Percentiles rank a stretch among this genome's conserved stretches.
These are phyloP conservation scores for Hirtodrosophila trivittata DNA, from an alignment of 2,888 invertebrate species.

Conservation along the genomic window DNA sequence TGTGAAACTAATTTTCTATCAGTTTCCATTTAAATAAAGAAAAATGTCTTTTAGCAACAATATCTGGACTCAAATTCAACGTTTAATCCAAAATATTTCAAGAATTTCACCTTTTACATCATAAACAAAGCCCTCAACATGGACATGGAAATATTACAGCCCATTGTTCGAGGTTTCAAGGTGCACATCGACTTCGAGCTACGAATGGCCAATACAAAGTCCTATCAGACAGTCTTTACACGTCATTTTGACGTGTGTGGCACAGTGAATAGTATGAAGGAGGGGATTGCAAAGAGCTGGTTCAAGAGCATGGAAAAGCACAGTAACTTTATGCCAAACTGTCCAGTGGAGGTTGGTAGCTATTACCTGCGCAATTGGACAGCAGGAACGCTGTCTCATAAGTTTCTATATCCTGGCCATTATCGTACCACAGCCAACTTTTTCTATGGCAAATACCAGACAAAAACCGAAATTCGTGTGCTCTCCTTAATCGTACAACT, in stretches of 20 bases:
- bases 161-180: constrained; percentile 51
- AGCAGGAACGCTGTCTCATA: constrained; percentile 43
- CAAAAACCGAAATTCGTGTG: constrained; percentile 33
- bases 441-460: constrained; percentile 43
- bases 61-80: constrained; percentile 25
- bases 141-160: constrained; percentile 44
- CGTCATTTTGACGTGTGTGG: constrained; percentile 52
- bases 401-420: constrained; percentile 50
- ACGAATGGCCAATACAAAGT: constrained; percentile 57
- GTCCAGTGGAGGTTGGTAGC: constrained; percentile 57
- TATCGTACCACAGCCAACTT: constrained; percentile 32
- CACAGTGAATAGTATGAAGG: constrained; percentile 45
- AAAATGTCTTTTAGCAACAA: too few species aligned
- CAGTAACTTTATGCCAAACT: constrained; percentile 66
- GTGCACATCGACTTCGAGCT: constrained; percentile 52
- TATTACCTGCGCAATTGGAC: constrained; percentile 65
- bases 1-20: too few species aligned
- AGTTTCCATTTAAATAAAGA: too few species aligned
- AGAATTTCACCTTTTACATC: constrained; percentile 39
- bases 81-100: constrained; percentile 53
- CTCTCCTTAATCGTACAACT: constrained; percentile 23
- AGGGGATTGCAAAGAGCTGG: constrained; percentile 56
- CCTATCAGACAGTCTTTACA: constrained; percentile 57
- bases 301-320: constrained; percentile 55
- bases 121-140: constrained; percentile 36